Evolutionary conservation across 2,888 invertebrate species (phyloP).

Genomic region (Drosophila colorata): DNA sequence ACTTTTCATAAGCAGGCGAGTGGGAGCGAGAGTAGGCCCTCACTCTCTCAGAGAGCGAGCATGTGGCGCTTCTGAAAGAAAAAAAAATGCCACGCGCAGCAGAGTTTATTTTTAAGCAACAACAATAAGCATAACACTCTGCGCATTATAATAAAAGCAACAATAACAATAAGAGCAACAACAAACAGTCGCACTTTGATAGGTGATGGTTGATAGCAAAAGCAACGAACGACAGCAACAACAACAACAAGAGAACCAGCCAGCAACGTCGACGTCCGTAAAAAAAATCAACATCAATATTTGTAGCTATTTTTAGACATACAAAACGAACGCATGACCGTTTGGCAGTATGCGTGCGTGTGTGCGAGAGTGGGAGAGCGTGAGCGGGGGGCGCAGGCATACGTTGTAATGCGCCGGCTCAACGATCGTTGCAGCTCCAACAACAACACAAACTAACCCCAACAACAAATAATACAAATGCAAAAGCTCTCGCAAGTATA

Average conservation of each 20-base stretch:
- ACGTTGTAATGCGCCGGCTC: conserved; percentile 71
- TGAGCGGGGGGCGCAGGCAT: conserved; percentile 16
- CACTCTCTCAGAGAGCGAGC: conserved; percentile 17
- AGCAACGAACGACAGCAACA: conserved; percentile 23
- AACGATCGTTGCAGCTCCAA: conserved; percentile 63
- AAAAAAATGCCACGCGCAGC: conserved; percentile 76
- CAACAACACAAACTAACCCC: conserved; percentile 11
- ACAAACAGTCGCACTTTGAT: conserved; percentile 74
- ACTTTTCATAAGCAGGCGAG: conserved; percentile 55
- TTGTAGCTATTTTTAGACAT: conserved; percentile 80
- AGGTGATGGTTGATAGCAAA: conserved; percentile 77
- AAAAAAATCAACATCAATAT: conserved; percentile 83
- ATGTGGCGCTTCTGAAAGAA: conserved; percentile 30
- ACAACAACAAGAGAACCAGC: conserved; percentile 35
- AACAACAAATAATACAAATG: conserved; percentile 47
- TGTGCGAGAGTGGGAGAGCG: conserved; percentile 35
- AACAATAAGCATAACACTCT: conserved; percentile 65
- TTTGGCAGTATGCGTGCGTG: conserved; percentile 28
- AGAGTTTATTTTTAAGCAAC: conserved; percentile 79
- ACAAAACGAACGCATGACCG: conserved; percentile 73
- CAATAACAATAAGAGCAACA: conserved; percentile 23
- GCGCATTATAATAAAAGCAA: conserved; percentile 75
- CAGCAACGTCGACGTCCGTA: conserved; percentile 52
- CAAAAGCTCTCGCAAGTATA: conserved; percentile 45
- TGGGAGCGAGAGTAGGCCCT: neutral